Conservation (phyloP, 1,140 invertebrate genomes). For the Drosophila obscura region DNA sequence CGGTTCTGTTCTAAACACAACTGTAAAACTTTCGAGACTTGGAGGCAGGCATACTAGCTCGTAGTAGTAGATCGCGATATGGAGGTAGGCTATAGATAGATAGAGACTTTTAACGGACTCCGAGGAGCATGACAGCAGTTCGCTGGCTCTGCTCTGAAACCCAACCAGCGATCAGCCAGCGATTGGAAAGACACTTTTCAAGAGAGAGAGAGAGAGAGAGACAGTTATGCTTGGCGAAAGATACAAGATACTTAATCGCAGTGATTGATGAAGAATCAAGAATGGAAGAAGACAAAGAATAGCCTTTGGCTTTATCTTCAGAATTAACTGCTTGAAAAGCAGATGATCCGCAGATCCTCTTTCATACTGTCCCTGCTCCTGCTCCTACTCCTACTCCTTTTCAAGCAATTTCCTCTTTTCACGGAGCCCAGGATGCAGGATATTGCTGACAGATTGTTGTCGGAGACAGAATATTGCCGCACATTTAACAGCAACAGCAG, state of each 20-base stretch:
- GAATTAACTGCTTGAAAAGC: too few relatives aligned
- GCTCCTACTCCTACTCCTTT: neutral
- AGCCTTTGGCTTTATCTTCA: too few relatives aligned
- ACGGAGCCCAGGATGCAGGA: slow-evolving; percentile 50
- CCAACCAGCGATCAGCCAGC: slow-evolving; percentile 7
- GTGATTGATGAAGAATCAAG: too few relatives aligned
- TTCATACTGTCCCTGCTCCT: too few relatives aligned
- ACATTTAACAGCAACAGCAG: slow-evolving; percentile 26
- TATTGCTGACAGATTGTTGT: slow-evolving; percentile 63
- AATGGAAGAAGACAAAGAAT: too few relatives aligned
- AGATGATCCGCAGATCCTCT: too few relatives aligned
- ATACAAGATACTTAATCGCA: neutral
- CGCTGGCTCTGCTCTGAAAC: slow-evolving; percentile 15
- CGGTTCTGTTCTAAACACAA: slow-evolving; percentile 4
- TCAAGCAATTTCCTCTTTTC: slow-evolving; percentile 21
- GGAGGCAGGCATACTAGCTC: neutral
- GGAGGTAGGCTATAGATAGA: neutral
- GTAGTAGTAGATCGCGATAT: too few relatives aligned
- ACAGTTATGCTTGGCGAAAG: slow-evolving; percentile 14
- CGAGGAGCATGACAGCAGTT: slow-evolving; percentile 17
- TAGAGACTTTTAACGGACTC: slow-evolving; percentile 32
- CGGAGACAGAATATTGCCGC: slow-evolving; percentile 14
- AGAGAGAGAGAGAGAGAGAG: neutral
- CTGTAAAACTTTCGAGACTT: slow-evolving; percentile 31
- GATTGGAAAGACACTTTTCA: slow-evolving; percentile 25